Percentiles rank a stretch among this genome's conserved stretches.
Conservation (phyloP, 2,797 vertebrate species). For the Heliangelus exortis region DNA sequence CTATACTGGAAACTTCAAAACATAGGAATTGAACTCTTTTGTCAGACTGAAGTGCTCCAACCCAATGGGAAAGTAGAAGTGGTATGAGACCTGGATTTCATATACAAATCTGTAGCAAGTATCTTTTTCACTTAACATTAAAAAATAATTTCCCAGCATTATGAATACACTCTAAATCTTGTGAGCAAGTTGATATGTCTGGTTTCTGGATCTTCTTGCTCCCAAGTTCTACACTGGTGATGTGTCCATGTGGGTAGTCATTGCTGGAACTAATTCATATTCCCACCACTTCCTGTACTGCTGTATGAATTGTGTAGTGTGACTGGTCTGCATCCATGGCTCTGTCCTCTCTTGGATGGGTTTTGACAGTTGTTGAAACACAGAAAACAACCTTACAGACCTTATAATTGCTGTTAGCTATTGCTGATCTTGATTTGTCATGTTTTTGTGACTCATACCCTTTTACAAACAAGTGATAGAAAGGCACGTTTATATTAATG, state of each 20-base stretch:
- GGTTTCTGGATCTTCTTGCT: background rate
- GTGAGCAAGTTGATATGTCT: background rate
- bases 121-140: background rate
- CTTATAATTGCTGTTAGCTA: background rate
- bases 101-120: background rate
- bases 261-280: background rate
- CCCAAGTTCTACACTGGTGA: background rate
- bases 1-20: conserved; percentile 63
- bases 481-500: background rate
- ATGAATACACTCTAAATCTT: background rate
- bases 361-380: background rate
- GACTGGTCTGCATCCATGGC: background rate
- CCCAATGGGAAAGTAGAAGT: conserved; percentile 17
- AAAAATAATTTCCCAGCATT: background rate
- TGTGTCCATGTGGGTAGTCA: background rate
- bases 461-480: background rate
- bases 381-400: background rate
- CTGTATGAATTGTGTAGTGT: background rate
- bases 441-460: background rate
- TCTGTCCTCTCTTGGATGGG: background rate
- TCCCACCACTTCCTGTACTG: background rate
- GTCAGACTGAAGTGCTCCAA: conserved; percentile 65
- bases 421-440: background rate
- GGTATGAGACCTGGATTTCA: conserved; percentile 61
- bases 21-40: conserved; percentile 39